A percentile compares a stretch with the other conserved stretches of the same genome.
These are phyloP conservation scores for Drosophila dives DNA, from an alignment of 2,888 invertebrate species.

Conservation along the genomic window DNA sequence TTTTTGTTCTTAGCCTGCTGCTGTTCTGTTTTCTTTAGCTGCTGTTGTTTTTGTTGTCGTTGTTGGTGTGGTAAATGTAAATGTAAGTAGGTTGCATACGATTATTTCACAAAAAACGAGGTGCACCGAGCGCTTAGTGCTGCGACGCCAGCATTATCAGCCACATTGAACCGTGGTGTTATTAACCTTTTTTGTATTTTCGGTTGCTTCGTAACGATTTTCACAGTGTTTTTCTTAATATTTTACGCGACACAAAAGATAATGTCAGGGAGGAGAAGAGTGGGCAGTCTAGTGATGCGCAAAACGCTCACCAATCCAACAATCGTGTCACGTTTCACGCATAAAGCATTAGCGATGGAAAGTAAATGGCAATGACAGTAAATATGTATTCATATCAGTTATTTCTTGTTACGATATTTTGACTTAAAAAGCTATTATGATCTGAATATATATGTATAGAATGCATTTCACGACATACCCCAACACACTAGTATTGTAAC, in stretches of 20 bases:
- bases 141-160: conserved; percentile 54
- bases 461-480: neutral
- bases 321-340: conserved; percentile 10
- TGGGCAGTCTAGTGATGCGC: conserved; percentile 33
- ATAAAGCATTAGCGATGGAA: neutral
- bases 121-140: conserved; percentile 36
- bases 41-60: conserved; percentile 26
- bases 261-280: conserved; percentile 39
- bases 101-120: conserved; percentile 30
- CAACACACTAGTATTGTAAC: neutral
- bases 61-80: conserved; percentile 39
- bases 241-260: conserved; percentile 76
- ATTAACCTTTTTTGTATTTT: conserved; percentile 35
- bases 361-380: neutral
- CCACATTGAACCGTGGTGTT: conserved; percentile 43
- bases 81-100: conserved; percentile 48
- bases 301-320: conserved; percentile 5
- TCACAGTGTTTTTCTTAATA: conserved; percentile 62
- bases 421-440: neutral
- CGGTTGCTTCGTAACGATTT: conserved; percentile 49
- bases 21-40: conserved; percentile 53
- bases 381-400: neutral
- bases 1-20: conserved; percentile 19
- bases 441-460: too few relatives aligned
- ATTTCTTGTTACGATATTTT: neutral